phyloP scores from a whole-genome alignment of 2,888 invertebrate genomes.

The Agonopterix subpropinquella region DNA sequence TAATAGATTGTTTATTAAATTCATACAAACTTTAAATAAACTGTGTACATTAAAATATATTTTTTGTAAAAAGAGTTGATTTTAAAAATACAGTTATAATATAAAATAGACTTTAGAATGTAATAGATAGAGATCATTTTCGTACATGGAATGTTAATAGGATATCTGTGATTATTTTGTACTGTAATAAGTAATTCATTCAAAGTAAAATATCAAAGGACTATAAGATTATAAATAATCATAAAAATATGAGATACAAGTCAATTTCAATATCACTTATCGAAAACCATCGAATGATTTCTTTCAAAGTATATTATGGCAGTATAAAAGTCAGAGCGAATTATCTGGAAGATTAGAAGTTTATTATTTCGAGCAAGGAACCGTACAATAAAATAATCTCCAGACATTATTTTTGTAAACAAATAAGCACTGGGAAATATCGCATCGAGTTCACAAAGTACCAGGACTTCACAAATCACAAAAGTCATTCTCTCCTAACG shows the following conservation, averaged over 20 bases:
- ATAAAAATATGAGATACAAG: neutral
- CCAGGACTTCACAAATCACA: neutral
- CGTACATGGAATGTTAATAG: slow-evolving; percentile 4
- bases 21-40: no score
- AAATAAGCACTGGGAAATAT: no score
- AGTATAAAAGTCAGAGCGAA: no score
- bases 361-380: no score
- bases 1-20: no score
- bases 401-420: no score
- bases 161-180: neutral
- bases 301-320: no score
- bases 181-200: neutral
- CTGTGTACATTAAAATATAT: no score
- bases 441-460: neutral
- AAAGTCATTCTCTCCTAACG: neutral
- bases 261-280: neutral
- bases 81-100: neutral
- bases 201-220: no score
- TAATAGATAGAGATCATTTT: slow-evolving; percentile 32
- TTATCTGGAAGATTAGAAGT: no score
- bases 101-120: slow-evolving; percentile 1
- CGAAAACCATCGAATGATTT: neutral
- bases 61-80: neutral
- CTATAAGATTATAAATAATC: neutral
- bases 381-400: no score